Percentiles rank a stretch among this genome's conserved stretches.
phyloP scores from a whole-genome alignment of 2,888 invertebrate species.

The Melipona bicolor region DNA sequence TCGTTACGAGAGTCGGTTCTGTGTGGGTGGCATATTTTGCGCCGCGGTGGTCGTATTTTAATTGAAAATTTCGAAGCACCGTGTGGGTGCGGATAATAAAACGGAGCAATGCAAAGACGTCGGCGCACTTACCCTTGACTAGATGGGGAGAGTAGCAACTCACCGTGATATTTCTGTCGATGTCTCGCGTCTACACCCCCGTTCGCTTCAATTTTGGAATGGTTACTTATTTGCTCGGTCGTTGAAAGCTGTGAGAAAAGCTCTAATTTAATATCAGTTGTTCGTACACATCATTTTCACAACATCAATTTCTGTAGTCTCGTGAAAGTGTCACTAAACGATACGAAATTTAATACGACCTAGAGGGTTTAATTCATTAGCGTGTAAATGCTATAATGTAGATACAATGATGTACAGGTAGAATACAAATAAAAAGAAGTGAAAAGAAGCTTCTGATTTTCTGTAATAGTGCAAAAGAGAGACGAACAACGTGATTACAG shows the following conservation, averaged over 20 bases:
- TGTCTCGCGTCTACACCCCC: slow-evolving; percentile 18
- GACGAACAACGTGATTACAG: no score
- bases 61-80: slow-evolving; percentile 39
- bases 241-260: background rate
- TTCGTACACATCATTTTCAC: no score
- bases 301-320: no score
- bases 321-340: no score
- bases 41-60: slow-evolving; percentile 44
- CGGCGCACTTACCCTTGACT: background rate
- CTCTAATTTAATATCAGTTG: no score
- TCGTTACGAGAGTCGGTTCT: slow-evolving; percentile 38
- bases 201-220: background rate
- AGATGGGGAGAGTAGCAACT: background rate
- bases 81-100: slow-evolving; percentile 22
- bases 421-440: no score
- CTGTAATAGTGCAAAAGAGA: no score
- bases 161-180: slow-evolving; percentile 38
- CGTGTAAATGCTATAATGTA: no score
- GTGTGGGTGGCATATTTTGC: slow-evolving; percentile 32
- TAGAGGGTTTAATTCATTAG: no score
- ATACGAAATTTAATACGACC: no score
- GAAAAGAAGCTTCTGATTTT: no score
- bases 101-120: background rate
- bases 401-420: no score
- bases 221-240: background rate